Evolutionary conservation across 1,140 invertebrate genomes (phyloP), one percentile per base, ranked within the genome.

Genomic region (Dysdera silvatica): DNA sequence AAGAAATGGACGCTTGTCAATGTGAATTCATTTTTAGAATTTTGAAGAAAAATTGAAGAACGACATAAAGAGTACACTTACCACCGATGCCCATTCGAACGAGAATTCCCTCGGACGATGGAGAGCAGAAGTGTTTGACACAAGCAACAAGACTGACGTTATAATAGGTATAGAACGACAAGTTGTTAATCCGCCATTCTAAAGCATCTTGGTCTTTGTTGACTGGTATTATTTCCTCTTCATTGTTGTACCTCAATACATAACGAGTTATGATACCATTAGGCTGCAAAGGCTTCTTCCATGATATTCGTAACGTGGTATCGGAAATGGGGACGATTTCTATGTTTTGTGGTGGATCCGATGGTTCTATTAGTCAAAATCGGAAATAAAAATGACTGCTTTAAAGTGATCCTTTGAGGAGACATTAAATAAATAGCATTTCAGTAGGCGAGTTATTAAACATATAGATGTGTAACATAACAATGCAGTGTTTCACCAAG

Each of bases 261-360:
- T 94, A 82, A 72, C 98, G 98, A 12, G 87, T 78, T 68, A 98
- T 89, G 69, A 88, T 83, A 2, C 95, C 95, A 77, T 98, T 98
- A 18, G 87, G 84, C 67, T 89, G 83, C 60, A 84, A 82, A 1
- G 95, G 95, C 18, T 87, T 80, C 72, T 88, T 82, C 95, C 95
- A 98, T 10, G 83, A 82, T 0, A 98, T 89, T 45, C 87, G 84
- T 58, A 98, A 33, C 20, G 59, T n/a, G 5, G 49, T 43, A 26
- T 41, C 18, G 20, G 32, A 47, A 26, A 20, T 47, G 2, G 20
- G 47, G 3, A 41, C 0, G 31, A 61, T 16, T 16, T 32, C 32
- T 18, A 61, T 18, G 24, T 35, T 61, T 18, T 28, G 28, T 24
- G 59, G 59, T 16, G 59, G 16, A 47, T 47, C 59, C 14, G 49